Evolutionary conservation across 2,888 invertebrate genomes (phyloP).

Genomic region (Maniola hyperantus): DNA sequence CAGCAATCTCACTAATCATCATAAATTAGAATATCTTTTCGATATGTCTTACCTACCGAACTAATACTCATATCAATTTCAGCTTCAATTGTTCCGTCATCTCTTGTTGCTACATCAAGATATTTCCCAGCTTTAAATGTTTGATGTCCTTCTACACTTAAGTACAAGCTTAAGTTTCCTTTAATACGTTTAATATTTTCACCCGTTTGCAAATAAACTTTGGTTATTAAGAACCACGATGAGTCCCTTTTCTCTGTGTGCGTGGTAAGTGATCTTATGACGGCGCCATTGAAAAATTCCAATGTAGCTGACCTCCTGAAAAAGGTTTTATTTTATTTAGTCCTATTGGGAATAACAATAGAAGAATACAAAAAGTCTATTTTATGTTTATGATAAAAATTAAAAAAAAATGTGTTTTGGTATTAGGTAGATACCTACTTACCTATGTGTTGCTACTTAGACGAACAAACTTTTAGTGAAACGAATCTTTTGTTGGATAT

Average conservation of each 20-base stretch:
- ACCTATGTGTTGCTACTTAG: neutral
- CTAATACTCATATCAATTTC: conserved; percentile 60
- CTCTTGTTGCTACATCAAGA: conserved; percentile 47
- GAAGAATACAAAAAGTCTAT: no score
- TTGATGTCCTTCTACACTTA: conserved; percentile 61
- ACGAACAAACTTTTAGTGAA: neutral
- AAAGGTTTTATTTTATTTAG: conserved; percentile 30
- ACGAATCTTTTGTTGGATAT: neutral
- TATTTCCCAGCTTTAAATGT: conserved; percentile 52
- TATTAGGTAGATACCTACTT: no score
- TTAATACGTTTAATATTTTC: conserved; percentile 45
- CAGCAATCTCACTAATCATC: neutral
- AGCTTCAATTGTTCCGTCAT: conserved; percentile 58
- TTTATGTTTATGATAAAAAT: no score
- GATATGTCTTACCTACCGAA: conserved; percentile 51
- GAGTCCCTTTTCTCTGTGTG: conserved; percentile 52
- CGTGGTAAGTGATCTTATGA: conserved; percentile 85
- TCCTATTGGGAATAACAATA: no score
- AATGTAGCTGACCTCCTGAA: conserved; percentile 86
- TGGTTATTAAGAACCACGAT: conserved; percentile 59
- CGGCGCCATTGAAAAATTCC: conserved; percentile 84
- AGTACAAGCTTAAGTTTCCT: conserved; percentile 57
- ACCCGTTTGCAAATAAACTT: conserved; percentile 60
- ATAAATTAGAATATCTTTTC: neutral
- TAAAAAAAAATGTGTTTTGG: no score